Evolutionary conservation across 30 jellyfish, hydroid and myxozoan genomes (phyloP), one percentile per base, ranked within the genome.

Genomic region (Aurelia sp.): DNA sequence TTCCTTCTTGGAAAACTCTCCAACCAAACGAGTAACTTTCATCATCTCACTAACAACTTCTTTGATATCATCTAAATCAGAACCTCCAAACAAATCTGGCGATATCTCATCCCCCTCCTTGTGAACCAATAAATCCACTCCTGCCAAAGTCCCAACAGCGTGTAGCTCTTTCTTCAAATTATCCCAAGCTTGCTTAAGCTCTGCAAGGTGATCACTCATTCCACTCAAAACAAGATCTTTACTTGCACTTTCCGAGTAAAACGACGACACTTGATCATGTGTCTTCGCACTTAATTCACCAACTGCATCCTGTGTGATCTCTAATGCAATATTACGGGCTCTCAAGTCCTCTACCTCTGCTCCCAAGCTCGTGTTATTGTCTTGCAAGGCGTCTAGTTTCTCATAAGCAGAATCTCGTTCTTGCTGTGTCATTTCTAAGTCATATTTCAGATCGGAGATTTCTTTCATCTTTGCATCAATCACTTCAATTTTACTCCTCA

Each of bases 251-350:
- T 71, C 66, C 30, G 24, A 16, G 27, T 58, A 11, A 41, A 18
- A 18, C 5, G 47, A 17, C 5, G 20, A 2, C 60, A 19, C 51
- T 24, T n/a, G 53, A 17, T 44, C 47, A 10, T 47, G 22, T 7
- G 27, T 13, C 21, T 22, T 78, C 13, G 63, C 78, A 41, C 63
- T 78, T 18, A 78, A 9, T 41, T 40, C 55, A 35, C 79, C 24
- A 13, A 83, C 71, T 3, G 80, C 92, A 5, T 83, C 92, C 33
- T 83, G 92, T 19, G 76, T 60, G 18, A 65, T 48, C 55, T 83
- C 92, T 20, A 83, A 64, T 11, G 82, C 92, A 13, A 83, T 40
- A 51, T 70, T 83, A 30, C 92, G 48, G 18, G 92, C 85, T 18
- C 57, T 53, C 33, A 70, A 69, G 18, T 67, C 76, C 24, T 83